Conservation (phyloP, 2,113 vertebrate species). For the Ranitomeya variabilis region DNA sequence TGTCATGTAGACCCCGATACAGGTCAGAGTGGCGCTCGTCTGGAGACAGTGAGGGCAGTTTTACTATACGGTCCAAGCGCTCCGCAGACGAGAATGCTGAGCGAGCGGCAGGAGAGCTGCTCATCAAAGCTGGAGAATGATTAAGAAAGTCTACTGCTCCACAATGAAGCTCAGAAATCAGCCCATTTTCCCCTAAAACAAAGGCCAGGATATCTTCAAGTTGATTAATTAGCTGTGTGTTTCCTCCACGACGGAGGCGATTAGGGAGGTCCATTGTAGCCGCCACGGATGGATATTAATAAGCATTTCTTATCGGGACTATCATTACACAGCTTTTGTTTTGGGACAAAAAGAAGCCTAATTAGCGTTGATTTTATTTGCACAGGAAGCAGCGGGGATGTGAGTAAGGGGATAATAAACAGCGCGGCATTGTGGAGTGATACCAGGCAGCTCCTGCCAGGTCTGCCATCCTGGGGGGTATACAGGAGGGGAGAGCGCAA, state of each 20-base stretch:
- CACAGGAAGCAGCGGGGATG: constrained; percentile 17
- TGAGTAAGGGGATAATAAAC: background rate
- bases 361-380: constrained; percentile 51
- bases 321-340: constrained; percentile 45
- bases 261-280: constrained; percentile 18
- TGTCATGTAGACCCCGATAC: too few species aligned
- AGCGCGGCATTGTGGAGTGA: background rate
- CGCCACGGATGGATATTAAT: constrained; percentile 45
- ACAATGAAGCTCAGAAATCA: constrained; percentile 18
- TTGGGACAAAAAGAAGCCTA: constrained; percentile 46
- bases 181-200: constrained; percentile 25
- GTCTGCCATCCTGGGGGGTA: background rate
- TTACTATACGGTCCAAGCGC: background rate
- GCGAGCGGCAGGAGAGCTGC: background rate
- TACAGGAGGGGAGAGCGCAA: background rate
- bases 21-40: too few species aligned
- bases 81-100: background rate
- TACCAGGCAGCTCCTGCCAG: constrained; percentile 19
- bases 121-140: background rate
- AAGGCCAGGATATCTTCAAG: constrained; percentile 15
- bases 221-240: constrained; percentile 30
- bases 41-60: background rate
- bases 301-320: constrained; percentile 19
- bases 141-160: background rate
- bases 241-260: constrained; percentile 38